Evolutionary conservation across 2,797 vertebrate species (phyloP).

Genomic region (Coccyzus lansbergi): DNA sequence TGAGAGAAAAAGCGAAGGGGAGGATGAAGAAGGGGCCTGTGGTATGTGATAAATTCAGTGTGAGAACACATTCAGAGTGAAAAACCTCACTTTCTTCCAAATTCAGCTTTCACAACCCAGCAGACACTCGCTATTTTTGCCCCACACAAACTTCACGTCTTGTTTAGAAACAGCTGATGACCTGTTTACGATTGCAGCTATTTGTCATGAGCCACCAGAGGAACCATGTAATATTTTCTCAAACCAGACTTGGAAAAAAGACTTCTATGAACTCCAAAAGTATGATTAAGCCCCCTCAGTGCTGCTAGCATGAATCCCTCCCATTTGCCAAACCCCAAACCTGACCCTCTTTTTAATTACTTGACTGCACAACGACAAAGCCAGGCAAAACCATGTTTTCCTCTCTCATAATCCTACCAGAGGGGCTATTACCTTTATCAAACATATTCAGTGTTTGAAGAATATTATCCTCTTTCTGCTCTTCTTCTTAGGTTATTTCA

Average conservation of each 20-base stretch:
- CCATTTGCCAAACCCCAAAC: neutral
- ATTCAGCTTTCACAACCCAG: neutral
- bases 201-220: neutral
- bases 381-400: neutral
- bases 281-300: neutral
- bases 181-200: neutral
- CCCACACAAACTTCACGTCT: neutral
- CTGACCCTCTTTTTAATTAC: neutral
- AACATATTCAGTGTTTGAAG: neutral
- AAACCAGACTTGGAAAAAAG: neutral
- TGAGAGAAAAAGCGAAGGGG: neutral
- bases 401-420: neutral
- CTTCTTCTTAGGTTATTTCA: neutral
- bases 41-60: neutral
- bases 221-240: rapidly evolving
- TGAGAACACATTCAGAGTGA: neutral
- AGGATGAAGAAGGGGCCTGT: neutral
- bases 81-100: conserved; percentile 3
- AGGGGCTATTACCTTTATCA: neutral
- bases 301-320: neutral
- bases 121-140: neutral
- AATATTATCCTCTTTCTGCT: neutral
- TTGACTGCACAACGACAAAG: rapidly evolving
- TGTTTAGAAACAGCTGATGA: neutral
- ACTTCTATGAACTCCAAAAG: neutral